Percentiles rank a stretch among this genome's conserved stretches.
These are phyloP conservation scores for Nineta flava DNA, from an alignment of 2,888 invertebrate species.

Conservation along the genomic window DNA sequence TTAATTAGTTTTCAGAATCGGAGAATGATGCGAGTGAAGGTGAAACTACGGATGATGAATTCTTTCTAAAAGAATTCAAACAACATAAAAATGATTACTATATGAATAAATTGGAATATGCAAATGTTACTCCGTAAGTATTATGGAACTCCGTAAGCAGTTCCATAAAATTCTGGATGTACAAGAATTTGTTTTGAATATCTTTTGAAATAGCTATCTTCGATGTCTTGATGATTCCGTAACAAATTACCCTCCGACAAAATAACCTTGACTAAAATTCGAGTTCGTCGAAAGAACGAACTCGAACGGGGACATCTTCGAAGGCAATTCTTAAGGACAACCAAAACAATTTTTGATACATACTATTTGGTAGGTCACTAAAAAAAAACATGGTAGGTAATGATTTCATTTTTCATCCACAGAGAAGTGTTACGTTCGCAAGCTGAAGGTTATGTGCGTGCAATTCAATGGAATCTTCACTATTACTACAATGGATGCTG, in stretches of 20 bases:
- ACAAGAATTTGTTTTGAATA: no score
- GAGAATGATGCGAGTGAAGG: not conserved
- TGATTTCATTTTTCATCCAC: conserved; percentile 18
- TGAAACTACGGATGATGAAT: conserved; percentile 28
- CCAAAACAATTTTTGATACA: not conserved
- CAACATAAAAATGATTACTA: conserved; percentile 86
- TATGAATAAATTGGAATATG: conserved; percentile 70
- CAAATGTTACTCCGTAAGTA: conserved; percentile 59
- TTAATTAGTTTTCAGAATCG: conserved; percentile 10
- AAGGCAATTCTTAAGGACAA: no score
- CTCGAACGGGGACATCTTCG: no score
- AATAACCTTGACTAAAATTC: no score
- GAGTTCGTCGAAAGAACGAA: no score
- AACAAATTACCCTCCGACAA: no score
- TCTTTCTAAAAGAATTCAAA: conserved; percentile 56
- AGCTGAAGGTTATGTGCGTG: conserved; percentile 78
- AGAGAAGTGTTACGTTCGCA: conserved; percentile 66
- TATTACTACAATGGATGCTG: conserved; percentile 95
- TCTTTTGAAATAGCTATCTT: no score
- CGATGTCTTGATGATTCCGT: no score
- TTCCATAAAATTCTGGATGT: not conserved
- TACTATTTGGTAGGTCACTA: no score
- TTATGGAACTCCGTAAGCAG: not conserved
- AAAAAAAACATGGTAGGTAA: not conserved
- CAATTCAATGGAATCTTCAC: conserved; percentile 90